A percentile compares a stretch with the other conserved stretches of the same genome.
phyloP scores from a whole-genome alignment of 2,797 vertebrate genomes.

The Sitta carolinensis region DNA sequence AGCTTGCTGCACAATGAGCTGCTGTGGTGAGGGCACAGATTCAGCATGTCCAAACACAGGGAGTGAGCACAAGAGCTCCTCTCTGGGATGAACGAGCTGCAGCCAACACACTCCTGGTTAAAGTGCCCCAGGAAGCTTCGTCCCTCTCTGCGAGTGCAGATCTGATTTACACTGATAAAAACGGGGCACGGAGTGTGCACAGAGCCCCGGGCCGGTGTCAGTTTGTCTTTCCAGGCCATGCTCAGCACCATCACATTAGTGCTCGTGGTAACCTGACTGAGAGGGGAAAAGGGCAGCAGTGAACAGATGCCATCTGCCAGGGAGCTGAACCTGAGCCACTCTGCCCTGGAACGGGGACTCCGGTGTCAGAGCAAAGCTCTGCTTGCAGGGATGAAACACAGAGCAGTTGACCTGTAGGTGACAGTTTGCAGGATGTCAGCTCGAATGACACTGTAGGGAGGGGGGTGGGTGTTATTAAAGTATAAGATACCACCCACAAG shows the following conservation, averaged over 20 bases:
- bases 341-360: not conserved
- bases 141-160: not conserved
- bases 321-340: not conserved
- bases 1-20: not conserved
- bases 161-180: not conserved
- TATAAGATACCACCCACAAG: not conserved
- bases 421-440: not conserved
- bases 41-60: not conserved
- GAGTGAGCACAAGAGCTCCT: not conserved
- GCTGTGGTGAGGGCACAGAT: not conserved
- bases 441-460: not conserved
- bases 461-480: not conserved
- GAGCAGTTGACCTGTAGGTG: constrained; percentile 6
- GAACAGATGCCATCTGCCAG: constrained; percentile 40
- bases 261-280: not conserved
- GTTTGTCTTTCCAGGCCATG: rapidly evolving
- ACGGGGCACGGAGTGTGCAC: not conserved
- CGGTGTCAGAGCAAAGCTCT: not conserved
- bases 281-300: not conserved
- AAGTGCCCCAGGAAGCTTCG: not conserved
- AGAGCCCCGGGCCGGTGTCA: not conserved
- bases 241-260: not conserved
- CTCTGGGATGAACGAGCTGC: not conserved
- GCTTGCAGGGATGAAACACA: not conserved
- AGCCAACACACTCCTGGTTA: rapidly evolving